Evolutionary conservation across 1,140 invertebrate species (phyloP).

Genomic region (Anthonomus grandis): DNA sequence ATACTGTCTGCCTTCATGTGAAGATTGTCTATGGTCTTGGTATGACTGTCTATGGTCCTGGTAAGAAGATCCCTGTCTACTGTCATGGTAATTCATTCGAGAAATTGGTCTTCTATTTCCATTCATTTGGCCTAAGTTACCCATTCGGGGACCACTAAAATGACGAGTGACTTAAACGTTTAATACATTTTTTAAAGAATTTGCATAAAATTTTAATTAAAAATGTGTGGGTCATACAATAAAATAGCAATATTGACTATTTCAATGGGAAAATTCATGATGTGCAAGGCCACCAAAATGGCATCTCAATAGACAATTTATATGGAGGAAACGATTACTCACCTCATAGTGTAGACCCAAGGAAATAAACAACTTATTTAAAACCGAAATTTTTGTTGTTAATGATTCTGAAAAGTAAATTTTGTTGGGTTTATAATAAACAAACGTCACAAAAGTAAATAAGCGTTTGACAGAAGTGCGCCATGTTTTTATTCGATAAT

Average conservation of each 20-base stretch:
- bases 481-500: conserved; percentile 2
- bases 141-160: conserved; percentile 23
- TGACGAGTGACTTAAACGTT: too few relatives aligned
- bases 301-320: too few relatives aligned
- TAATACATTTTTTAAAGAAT: not conserved
- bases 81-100: conserved; percentile 15
- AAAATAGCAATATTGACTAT: too few relatives aligned
- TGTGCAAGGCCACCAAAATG: too few relatives aligned
- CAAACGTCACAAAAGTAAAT: conserved; percentile 24
- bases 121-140: conserved; percentile 25
- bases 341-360: conserved; percentile 11
- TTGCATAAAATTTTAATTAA: too few relatives aligned
- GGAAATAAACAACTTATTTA: not conserved
- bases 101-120: conserved; percentile 21
- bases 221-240: too few relatives aligned
- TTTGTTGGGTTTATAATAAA: conserved; percentile 11
- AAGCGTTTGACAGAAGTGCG: conserved; percentile 7
- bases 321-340: not conserved
- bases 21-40: conserved; percentile 24
- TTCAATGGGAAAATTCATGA: too few relatives aligned
- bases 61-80: not conserved
- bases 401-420: conserved; percentile 19
- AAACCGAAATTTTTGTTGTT: not conserved
- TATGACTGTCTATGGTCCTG: conserved; percentile 23
- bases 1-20: conserved; percentile 14